Conservation (phyloP, 2,797 vertebrate species). For the Psittacula derbiana region DNA sequence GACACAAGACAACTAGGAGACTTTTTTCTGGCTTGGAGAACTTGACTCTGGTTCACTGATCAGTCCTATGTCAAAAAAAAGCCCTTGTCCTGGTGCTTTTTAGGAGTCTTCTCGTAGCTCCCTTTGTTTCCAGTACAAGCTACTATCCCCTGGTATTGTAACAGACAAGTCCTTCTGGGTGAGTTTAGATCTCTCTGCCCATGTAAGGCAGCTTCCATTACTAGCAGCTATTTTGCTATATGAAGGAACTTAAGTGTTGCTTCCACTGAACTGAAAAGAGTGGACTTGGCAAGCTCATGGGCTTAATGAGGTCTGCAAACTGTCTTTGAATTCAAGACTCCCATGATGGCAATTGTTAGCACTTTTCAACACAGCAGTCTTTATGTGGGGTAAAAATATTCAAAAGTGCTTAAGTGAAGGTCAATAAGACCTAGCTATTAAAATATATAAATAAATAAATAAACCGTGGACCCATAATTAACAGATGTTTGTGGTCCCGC, state of each 20-base stretch:
- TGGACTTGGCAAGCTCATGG: background rate
- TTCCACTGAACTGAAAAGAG: background rate
- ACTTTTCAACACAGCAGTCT: conserved; percentile 26
- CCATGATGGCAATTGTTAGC: conserved; percentile 24
- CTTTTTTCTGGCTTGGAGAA: background rate
- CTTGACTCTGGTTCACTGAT: background rate
- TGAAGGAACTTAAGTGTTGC: background rate
- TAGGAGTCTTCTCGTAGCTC: background rate
- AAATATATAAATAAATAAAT: conserved; percentile 54
- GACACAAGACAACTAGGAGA: background rate
- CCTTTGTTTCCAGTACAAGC: background rate
- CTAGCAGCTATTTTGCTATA: background rate
- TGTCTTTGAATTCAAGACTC: conserved; percentile 18
- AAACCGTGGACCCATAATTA: conserved; percentile 27
- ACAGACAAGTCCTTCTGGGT: background rate
- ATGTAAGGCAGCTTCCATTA: background rate
- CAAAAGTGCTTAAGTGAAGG: conserved; percentile 39
- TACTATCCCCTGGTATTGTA: background rate
- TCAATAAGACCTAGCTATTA: conserved; percentile 32
- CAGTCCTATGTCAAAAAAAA: accelerated
- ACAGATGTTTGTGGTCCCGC: conserved; percentile 62
- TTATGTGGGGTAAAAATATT: conserved; percentile 39
- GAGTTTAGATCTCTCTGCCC: background rate
- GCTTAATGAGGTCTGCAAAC: conserved; percentile 51
- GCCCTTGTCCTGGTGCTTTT: background rate